phyloP scores from a whole-genome alignment of 2,888 invertebrate species.

The Macaria notata region DNA sequence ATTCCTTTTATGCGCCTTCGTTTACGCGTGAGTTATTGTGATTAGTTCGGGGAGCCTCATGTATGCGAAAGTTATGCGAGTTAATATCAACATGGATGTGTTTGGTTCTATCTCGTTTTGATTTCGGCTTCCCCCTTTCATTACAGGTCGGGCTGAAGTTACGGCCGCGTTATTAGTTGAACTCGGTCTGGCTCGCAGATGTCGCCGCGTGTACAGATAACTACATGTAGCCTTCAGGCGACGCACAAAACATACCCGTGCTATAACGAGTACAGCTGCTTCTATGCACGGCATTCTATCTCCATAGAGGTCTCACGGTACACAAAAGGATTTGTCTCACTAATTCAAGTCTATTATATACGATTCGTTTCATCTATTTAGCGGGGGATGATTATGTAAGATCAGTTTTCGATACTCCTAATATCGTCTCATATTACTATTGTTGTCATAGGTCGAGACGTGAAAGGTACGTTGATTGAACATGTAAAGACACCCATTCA shows the following conservation, averaged over 20 bases:
- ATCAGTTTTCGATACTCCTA: slow-evolving; percentile 72
- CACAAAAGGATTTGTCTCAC: slow-evolving; percentile 68
- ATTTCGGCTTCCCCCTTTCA: slow-evolving; percentile 42
- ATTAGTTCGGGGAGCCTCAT: slow-evolving; percentile 15
- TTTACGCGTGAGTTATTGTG: slow-evolving; percentile 24
- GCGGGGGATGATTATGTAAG: slow-evolving; percentile 57
- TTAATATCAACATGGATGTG: slow-evolving; percentile 33
- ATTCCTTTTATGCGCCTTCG: slow-evolving; percentile 22
- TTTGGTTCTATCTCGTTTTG: slow-evolving; percentile 31
- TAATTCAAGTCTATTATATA: slow-evolving; percentile 75
- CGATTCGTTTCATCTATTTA: slow-evolving; percentile 74
- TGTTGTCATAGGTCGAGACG: slow-evolving; percentile 43
- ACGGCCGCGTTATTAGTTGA: slow-evolving; percentile 62
- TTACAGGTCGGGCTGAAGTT: slow-evolving; percentile 55
- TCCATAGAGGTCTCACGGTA: slow-evolving; percentile 40
- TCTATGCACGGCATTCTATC: slow-evolving; percentile 31
- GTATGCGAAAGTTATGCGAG: slow-evolving; percentile 27
- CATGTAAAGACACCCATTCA: too few species aligned
- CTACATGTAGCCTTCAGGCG: slow-evolving; percentile 54
- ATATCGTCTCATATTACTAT: slow-evolving; percentile 74
- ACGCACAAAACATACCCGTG: slow-evolving; percentile 51
- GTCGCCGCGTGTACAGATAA: slow-evolving; percentile 52
- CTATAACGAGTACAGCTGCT: slow-evolving; percentile 50
- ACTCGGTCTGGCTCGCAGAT: slow-evolving; percentile 59
- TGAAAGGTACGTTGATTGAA: too few species aligned